Conservation (phyloP, 2,888 invertebrate genomes). For the Napeogenes sylphis region DNA sequence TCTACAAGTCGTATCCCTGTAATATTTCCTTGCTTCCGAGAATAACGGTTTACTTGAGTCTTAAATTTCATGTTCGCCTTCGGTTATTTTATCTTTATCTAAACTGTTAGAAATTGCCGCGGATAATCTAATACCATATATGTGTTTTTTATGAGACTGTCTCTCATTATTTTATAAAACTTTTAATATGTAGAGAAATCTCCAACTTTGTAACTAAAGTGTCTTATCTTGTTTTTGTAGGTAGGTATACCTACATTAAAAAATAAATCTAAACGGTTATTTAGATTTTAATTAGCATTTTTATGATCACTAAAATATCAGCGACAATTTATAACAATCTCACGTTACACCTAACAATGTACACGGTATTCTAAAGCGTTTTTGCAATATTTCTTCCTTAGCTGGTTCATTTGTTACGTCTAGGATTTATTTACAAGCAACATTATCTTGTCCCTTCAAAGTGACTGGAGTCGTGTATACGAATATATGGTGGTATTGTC, state of each 20-base stretch:
- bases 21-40: constrained; percentile 31
- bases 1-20: constrained; percentile 40
- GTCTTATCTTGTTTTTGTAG: no score
- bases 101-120: background rate
- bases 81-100: constrained; percentile 14
- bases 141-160: no score
- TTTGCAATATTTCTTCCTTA: constrained; percentile 69
- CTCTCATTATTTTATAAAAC: no score
- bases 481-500: constrained; percentile 31
- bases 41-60: constrained; percentile 10
- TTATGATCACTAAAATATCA: constrained; percentile 8
- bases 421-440: constrained; percentile 68
- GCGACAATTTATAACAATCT: constrained; percentile 36
- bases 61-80: constrained; percentile 15
- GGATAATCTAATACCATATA: no score
- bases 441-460: constrained; percentile 68
- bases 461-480: constrained; percentile 28
- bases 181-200: no score
- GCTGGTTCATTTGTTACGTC: constrained; percentile 64
- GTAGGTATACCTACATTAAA: background rate
- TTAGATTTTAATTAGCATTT: constrained; percentile 3
- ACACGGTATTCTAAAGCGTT: constrained; percentile 59
- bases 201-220: no score
- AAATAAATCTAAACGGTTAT: background rate
- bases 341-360: constrained; percentile 56